These are phyloP conservation scores for Nemoura dubitans DNA, from an alignment of 2,888 invertebrate genomes.

Conservation along the genomic window DNA sequence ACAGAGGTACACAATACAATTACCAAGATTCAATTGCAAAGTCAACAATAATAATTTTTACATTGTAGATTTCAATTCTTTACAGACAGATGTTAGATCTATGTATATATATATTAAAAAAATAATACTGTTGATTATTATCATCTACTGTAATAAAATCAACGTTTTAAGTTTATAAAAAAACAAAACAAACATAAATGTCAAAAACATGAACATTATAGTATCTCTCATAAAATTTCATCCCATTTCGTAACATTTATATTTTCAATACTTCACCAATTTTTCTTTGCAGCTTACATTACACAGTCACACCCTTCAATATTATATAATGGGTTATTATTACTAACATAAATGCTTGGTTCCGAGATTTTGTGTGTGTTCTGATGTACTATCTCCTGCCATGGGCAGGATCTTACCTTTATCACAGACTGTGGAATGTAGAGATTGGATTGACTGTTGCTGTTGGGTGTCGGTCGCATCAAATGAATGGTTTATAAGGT, in stretches of 20 bases:
- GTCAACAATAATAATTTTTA: background rate
- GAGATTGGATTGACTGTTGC: conserved; percentile 7
- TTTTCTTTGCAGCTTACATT: background rate
- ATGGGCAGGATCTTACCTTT: background rate
- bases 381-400: background rate
- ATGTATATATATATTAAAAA: background rate
- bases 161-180: background rate
- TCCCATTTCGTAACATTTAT: background rate
- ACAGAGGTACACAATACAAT: background rate
- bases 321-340: background rate
- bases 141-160: background rate
- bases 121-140: background rate
- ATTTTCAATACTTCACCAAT: background rate
- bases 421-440: conserved; percentile 29
- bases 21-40: background rate
- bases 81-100: background rate
- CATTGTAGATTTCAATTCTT: background rate
- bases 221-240: background rate
- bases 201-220: background rate
- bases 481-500: conserved; percentile 55
- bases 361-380: background rate
- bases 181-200: background rate
- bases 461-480: background rate
- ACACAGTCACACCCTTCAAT: background rate
- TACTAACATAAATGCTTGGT: background rate